Evolutionary conservation across 2,113 vertebrate species (phyloP).

Genomic region (Silurus glanis): DNA sequence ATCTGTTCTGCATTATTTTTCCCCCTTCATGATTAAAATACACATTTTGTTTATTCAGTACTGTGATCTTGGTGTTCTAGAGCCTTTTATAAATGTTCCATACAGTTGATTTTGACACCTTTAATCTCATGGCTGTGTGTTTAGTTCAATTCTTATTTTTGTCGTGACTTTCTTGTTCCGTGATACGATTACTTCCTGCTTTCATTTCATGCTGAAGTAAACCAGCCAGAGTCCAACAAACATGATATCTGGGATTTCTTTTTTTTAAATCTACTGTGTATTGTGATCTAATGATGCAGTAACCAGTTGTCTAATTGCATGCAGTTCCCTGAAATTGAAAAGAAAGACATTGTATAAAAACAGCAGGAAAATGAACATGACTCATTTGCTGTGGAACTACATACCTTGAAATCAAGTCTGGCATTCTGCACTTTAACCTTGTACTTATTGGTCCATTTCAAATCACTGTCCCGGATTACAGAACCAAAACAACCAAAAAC

Average conservation of each 20-base stretch:
- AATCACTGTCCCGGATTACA: neutral
- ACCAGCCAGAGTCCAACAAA: neutral
- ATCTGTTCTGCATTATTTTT: neutral
- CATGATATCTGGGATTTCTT: neutral
- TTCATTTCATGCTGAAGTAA: neutral
- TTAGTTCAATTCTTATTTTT: neutral
- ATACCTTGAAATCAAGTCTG: neutral
- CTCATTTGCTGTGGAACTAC: neutral
- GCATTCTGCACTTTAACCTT: slow-evolving; percentile 3
- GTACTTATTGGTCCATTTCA: neutral
- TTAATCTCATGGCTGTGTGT: neutral
- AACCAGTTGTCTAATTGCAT: neutral
- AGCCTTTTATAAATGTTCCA: neutral
- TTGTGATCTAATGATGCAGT: slow-evolving; percentile 1
- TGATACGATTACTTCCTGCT: neutral
- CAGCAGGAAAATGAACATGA: neutral
- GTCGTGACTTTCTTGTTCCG: neutral
- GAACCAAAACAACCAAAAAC: neutral
- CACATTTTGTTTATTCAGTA: neutral
- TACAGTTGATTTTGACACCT: neutral
- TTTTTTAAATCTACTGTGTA: neutral
- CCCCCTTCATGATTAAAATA: neutral
- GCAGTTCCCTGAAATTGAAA: neutral
- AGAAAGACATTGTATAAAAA: neutral
- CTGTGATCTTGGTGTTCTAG: neutral